Conservation (phyloP, 2,888 invertebrate genomes). For the Ectemnius continuus region DNA sequence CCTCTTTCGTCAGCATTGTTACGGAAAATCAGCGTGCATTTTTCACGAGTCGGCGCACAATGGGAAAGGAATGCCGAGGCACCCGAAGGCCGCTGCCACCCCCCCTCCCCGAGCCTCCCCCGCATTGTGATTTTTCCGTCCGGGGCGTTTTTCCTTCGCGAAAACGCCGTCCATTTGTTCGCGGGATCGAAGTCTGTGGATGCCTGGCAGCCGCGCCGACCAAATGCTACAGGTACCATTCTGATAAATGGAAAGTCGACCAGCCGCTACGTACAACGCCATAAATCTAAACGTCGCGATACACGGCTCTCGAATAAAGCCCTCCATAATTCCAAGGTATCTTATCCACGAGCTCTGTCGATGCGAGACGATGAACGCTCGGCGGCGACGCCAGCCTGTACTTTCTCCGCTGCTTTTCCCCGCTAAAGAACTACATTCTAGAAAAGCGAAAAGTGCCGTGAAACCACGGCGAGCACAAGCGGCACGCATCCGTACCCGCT, state of each 20-base stretch:
- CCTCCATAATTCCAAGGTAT: slow-evolving; percentile 52
- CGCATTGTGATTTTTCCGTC: slow-evolving; percentile 62
- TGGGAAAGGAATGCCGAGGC: slow-evolving; percentile 49
- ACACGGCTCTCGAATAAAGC: slow-evolving; percentile 56
- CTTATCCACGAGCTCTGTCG: slow-evolving; percentile 54
- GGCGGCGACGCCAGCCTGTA: slow-evolving; percentile 19
- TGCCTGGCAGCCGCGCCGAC: slow-evolving; percentile 52
- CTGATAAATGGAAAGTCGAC: slow-evolving; percentile 63
- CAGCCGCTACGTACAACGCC: slow-evolving; percentile 42
- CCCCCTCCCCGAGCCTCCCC: slow-evolving; percentile 19
- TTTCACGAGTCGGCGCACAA: slow-evolving; percentile 62
- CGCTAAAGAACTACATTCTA: slow-evolving; percentile 21
- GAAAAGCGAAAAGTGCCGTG: background rate
- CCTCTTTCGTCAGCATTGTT: slow-evolving; percentile 64
- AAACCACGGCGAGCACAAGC: background rate
- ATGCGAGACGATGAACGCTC: slow-evolving; percentile 41
- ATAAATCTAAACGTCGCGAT: slow-evolving; percentile 55
- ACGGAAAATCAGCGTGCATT: slow-evolving; percentile 64
- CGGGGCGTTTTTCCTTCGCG: slow-evolving; percentile 49
- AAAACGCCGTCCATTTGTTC: slow-evolving; percentile 63
- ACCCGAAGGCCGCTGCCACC: slow-evolving; percentile 36
- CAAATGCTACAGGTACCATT: slow-evolving; percentile 59
- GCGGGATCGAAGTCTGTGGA: slow-evolving; percentile 61
- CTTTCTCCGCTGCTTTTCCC: slow-evolving; percentile 36
- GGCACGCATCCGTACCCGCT: background rate